These are phyloP conservation scores for Nomada ruficornis DNA, from an alignment of 2,888 invertebrate genomes.

Conservation along the genomic window DNA sequence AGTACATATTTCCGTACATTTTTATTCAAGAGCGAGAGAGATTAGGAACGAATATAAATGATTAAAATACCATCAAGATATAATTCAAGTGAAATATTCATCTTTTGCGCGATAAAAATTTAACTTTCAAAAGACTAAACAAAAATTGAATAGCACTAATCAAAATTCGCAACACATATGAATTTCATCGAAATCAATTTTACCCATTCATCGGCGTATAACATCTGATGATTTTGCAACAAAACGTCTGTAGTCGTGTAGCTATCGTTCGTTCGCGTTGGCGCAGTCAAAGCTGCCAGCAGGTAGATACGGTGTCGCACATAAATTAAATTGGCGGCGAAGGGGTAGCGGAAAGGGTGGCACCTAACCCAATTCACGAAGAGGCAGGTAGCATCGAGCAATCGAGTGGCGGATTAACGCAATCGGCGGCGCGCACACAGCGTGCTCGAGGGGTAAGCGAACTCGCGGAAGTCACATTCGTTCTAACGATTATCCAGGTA, in stretches of 20 bases:
- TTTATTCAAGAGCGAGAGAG: too few species aligned
- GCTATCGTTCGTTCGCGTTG: background rate
- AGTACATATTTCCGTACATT: too few species aligned
- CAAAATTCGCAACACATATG: background rate
- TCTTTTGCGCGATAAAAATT: background rate
- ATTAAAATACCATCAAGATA: too few species aligned
- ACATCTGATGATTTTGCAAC: constrained; percentile 13
- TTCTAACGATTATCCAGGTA: constrained; percentile 48
- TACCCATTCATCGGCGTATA: background rate
- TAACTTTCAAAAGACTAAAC: background rate
- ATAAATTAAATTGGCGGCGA: constrained; percentile 7
- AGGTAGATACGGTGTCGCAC: background rate
- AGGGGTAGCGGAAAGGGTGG: background rate
- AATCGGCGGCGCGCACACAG: constrained; percentile 34
- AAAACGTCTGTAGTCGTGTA: constrained; percentile 13
- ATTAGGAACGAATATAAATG: too few species aligned
- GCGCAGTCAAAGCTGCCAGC: background rate
- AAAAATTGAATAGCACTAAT: background rate
- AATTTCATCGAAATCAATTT: constrained; percentile 6
- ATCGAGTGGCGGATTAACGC: constrained; percentile 45
- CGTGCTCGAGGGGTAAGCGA: constrained; percentile 10
- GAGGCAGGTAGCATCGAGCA: constrained; percentile 15
- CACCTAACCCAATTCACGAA: constrained; percentile 11
- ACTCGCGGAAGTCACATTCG: constrained; percentile 40
- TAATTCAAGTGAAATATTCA: too few species aligned